Base-by-base conservation (phyloP, 2,888 invertebrate species). In the Germaria angustata region DNA sequence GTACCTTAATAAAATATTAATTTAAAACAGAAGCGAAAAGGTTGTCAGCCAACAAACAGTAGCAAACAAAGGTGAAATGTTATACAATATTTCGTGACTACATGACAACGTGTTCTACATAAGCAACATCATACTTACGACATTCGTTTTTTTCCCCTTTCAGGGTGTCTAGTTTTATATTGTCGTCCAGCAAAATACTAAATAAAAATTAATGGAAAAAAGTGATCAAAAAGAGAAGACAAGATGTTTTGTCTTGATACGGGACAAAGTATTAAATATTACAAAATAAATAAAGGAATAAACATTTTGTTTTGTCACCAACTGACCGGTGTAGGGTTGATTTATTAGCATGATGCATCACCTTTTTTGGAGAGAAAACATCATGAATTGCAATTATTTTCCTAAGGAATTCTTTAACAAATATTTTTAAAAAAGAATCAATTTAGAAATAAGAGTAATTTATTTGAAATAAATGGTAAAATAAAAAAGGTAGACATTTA, bases 191-290 rank as follows among this genome's bases (percentile, higher is more conserved):
- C n/a, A 71, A 39, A 59, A 17, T 36, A 49, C 51, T 53, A 24
- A 63, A 61, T 73, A 32, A 63, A 63, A 53, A 44, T 63, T 55
- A 72, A 65, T 73, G 63, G 15, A 63, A 39, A 63, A 73, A 53
- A 22, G 51, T 63, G 11, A 4, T 3, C 11, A 20, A 72, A 36
- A 69, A 13, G n/a, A 13, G 15, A 8, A 15, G 9, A 22, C 20
- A 13, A 17, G 49, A 72, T 63, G 39, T 53, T n/a, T 41, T 63
- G 41, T 41, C 41, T 34, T 53, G 53, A 73, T 24, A 53, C 9
- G 13, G 24, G 15, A 55, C 34, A 65, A 39, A 7, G 41, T 34
- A 32, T 41, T 41, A 32, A 41, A 28, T 65, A 49, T 34, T 51
- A 44, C n/a, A 49, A 34, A 53, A 63, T 51, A 20, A 9, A 32